Percentiles rank a stretch among this genome's conserved stretches.
Conservation (phyloP, 2,113 vertebrate species). For the Cyanocitta stelleri region DNA sequence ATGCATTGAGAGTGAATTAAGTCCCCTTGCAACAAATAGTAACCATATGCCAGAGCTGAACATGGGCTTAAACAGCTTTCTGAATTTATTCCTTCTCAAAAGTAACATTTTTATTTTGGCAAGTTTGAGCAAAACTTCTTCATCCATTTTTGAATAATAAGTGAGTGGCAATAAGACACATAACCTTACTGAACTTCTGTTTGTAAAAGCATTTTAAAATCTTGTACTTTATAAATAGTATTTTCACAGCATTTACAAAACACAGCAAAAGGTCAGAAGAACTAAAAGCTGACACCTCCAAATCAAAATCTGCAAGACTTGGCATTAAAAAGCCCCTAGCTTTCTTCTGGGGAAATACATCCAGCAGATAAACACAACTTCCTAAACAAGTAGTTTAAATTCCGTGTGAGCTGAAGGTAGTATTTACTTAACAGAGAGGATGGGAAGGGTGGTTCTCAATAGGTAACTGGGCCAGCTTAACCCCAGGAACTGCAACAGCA, state of each 20-base stretch:
- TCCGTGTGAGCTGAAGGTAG: background rate
- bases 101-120: background rate
- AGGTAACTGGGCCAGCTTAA: background rate
- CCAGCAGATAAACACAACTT: background rate
- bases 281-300: background rate
- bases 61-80: background rate
- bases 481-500: background rate
- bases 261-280: background rate
- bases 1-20: background rate
- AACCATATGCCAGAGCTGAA: background rate
- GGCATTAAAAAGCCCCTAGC: accelerated
- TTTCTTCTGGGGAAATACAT: background rate
- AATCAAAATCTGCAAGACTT: background rate
- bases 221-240: background rate
- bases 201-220: background rate
- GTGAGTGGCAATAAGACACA: background rate
- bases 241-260: background rate
- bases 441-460: background rate
- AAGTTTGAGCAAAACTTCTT: background rate
- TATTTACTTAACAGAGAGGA: background rate
- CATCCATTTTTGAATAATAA: background rate
- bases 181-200: background rate
- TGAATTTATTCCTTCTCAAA: background rate
- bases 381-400: background rate
- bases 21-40: background rate